A percentile compares a stretch with the other conserved stretches of the same genome.
These are phyloP conservation scores for Steatocranus sp. DNA, from an alignment of 2,797 vertebrate genomes.

Conservation along the genomic window DNA sequence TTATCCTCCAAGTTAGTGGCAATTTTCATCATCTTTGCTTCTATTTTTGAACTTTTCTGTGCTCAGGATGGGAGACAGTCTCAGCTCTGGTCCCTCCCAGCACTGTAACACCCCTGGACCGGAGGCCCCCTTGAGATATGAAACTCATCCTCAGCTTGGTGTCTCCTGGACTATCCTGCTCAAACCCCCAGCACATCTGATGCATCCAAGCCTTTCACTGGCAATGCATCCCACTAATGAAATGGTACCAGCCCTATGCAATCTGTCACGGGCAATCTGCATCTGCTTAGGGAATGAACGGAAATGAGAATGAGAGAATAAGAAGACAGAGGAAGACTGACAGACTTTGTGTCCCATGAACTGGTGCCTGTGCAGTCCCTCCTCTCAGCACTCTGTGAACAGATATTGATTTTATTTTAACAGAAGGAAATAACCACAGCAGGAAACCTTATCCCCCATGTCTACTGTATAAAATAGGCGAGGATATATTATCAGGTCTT, in stretches of 20 bases:
- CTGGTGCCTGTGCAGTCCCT: not conserved
- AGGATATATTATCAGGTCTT: slow-evolving; percentile 14
- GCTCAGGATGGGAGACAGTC: not conserved
- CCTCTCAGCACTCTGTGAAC: slow-evolving; percentile 2
- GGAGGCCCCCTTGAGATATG: not conserved
- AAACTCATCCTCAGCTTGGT: not conserved
- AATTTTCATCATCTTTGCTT: not conserved
- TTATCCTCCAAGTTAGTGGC: not conserved
- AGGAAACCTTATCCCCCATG: not conserved
- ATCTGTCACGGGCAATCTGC: slow-evolving; percentile 56
- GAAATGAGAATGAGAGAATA: slow-evolving; percentile 29
- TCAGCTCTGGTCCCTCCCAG: not conserved
- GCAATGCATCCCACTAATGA: slow-evolving; percentile 60
- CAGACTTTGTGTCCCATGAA: slow-evolving; percentile 1
- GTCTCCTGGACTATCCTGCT: not conserved
- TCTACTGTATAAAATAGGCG: slow-evolving; percentile 11
- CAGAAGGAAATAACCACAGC: slow-evolving; percentile 32
- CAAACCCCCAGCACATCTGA: slow-evolving; percentile 24
- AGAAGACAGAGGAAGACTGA: slow-evolving; percentile 12
- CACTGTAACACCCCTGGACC: not conserved
- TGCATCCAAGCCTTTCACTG: slow-evolving; percentile 12
- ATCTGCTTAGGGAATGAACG: slow-evolving; percentile 38
- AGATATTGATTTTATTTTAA: slow-evolving; percentile 41
- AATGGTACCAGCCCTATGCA: slow-evolving; percentile 50
- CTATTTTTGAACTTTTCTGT: not conserved